Conservation (phyloP, 1,140 invertebrate genomes). For the Drosophila albomicans region DNA sequence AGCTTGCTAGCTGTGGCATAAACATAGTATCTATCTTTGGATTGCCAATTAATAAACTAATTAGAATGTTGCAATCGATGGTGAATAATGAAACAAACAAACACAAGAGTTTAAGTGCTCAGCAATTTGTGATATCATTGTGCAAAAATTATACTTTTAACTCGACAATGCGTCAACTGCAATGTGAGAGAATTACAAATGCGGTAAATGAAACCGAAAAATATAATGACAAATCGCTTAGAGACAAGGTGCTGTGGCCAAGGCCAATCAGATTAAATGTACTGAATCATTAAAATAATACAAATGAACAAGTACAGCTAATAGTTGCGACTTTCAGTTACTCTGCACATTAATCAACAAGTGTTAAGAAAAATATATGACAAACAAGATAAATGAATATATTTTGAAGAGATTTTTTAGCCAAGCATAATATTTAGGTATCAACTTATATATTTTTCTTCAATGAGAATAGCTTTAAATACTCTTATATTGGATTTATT, state of each 20-base stretch:
- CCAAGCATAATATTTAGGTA: no score
- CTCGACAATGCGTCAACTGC: slow-evolving; percentile 1
- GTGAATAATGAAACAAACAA: neutral
- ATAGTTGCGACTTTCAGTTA: neutral
- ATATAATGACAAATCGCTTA: slow-evolving; percentile 11
- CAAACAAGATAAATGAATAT: no score
- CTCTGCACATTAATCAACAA: neutral
- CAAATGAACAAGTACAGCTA: neutral
- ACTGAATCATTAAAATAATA: neutral
- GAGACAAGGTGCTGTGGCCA: neutral
- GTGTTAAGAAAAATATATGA: neutral
- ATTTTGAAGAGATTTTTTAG: no score
- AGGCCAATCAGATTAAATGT: neutral
- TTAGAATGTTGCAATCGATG: neutral
- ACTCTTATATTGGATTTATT: neutral
- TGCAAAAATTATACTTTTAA: neutral
- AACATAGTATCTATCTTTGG: neutral
- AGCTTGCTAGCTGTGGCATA: neutral
- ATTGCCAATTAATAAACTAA: neutral
- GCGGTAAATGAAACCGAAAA: neutral
- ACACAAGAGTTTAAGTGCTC: neutral
- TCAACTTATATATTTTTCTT: neutral
- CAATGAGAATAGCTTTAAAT: neutral
- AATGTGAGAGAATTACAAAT: slow-evolving; percentile 1
- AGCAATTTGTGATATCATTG: neutral